Evolutionary conservation across 2,888 invertebrate species (phyloP).

Genomic region (Calephelis perditalis): DNA sequence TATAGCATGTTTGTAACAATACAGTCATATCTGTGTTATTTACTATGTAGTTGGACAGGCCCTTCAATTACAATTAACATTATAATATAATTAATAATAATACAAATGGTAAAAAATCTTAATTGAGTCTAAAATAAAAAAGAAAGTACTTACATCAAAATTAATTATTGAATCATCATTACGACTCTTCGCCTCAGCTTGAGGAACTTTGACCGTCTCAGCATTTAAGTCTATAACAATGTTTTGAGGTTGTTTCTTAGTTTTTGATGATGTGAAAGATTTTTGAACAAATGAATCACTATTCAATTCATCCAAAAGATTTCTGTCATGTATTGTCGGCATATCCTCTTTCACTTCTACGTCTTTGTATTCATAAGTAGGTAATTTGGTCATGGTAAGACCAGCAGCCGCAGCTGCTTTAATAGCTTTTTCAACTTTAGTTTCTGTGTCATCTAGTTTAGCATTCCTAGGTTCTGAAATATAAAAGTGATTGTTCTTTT

Average conservation of each 20-base stretch:
- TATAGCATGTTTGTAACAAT: too few species aligned
- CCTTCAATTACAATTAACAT: too few species aligned
- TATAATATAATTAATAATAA: not conserved
- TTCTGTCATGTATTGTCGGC: slow-evolving; percentile 74
- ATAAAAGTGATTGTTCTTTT: too few species aligned
- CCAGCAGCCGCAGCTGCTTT: slow-evolving; percentile 73
- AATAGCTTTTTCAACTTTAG: slow-evolving; percentile 66
- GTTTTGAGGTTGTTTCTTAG: slow-evolving; percentile 81
- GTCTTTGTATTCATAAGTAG: slow-evolving; percentile 69
- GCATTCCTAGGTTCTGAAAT: slow-evolving; percentile 47
- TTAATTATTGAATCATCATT: slow-evolving; percentile 81
- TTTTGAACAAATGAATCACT: slow-evolving; percentile 82
- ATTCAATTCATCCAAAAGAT: slow-evolving; percentile 83
- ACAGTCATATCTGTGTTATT: too few species aligned
- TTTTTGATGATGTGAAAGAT: slow-evolving; percentile 75
- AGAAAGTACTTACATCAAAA: slow-evolving; percentile 76
- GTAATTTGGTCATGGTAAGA: slow-evolving; percentile 69
- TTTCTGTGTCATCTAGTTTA: slow-evolving; percentile 62
- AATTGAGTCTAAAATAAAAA: too few species aligned
- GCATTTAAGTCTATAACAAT: slow-evolving; percentile 85
- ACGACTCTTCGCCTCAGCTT: slow-evolving; percentile 61
- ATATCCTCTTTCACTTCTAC: slow-evolving; percentile 69
- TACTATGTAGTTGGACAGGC: too few species aligned
- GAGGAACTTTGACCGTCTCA: slow-evolving; percentile 83
- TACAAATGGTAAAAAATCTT: too few species aligned